These are phyloP conservation scores for Nephrotoma flavescens DNA, from an alignment of 2,888 invertebrate species.

Conservation along the genomic window DNA sequence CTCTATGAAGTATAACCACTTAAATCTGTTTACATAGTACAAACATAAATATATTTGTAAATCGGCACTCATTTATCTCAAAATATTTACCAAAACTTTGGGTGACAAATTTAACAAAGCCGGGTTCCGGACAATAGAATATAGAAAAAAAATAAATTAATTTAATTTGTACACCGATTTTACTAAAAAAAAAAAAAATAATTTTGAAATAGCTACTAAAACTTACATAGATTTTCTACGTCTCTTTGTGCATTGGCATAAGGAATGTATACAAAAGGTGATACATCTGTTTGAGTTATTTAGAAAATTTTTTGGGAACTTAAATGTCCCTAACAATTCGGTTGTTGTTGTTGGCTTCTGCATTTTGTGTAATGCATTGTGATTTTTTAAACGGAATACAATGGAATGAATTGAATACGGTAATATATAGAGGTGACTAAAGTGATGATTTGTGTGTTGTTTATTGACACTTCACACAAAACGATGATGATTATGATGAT, in stretches of 20 bases:
- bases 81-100: not conserved
- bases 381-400: not conserved
- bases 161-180: not conserved
- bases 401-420: not conserved
- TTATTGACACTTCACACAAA: not conserved
- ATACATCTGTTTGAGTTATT: not conserved
- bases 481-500: not conserved
- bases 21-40: not conserved
- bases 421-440: not conserved
- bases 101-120: not conserved
- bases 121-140: not conserved
- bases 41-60: not conserved
- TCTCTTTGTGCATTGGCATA: not conserved
- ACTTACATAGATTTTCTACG: not conserved
- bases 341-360: not conserved
- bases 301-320: not conserved
- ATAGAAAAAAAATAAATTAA: not conserved
- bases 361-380: not conserved
- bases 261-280: not conserved
- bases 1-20: too few relatives aligned
- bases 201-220: not conserved
- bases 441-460: not conserved
- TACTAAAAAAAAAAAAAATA: not conserved
- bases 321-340: not conserved
- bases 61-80: not conserved